These are phyloP conservation scores for Cloeon dipterum DNA, from an alignment of 2,888 invertebrate species.

Conservation along the genomic window DNA sequence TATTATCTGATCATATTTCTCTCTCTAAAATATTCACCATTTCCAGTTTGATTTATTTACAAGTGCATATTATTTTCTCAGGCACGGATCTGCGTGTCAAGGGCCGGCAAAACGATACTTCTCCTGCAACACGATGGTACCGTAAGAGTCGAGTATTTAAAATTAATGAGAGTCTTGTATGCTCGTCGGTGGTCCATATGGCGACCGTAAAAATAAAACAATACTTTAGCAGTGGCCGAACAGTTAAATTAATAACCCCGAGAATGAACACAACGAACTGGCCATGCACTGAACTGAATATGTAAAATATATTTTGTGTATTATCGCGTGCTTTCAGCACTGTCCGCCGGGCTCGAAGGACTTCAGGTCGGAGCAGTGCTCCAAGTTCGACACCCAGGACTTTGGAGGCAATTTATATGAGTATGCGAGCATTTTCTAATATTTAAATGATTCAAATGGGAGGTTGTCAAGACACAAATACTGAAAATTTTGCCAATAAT, in stretches of 20 bases:
- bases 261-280: too few species aligned
- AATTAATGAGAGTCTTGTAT: not conserved
- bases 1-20: too few species aligned
- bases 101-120: slow-evolving; percentile 42
- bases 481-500: too few species aligned
- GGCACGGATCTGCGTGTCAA: slow-evolving; percentile 44
- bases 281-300: too few species aligned
- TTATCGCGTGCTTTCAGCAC: slow-evolving; percentile 25
- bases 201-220: not conserved
- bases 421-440: too few species aligned
- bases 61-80: slow-evolving; percentile 10
- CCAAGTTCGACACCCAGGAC: slow-evolving; percentile 52
- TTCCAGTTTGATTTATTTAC: not conserved
- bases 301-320: too few species aligned
- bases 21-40: too few species aligned
- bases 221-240: not conserved
- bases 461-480: too few species aligned
- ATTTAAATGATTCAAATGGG: too few species aligned
- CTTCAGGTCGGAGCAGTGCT: slow-evolving; percentile 77
- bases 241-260: too few species aligned
- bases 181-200: not conserved
- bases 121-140: slow-evolving; percentile 72
- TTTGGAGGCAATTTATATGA: slow-evolving; percentile 65
- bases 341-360: slow-evolving; percentile 57
- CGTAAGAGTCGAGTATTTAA: slow-evolving; percentile 8